Base-by-base conservation (phyloP, 2,888 invertebrate species). In the Lepidonotus clava region DNA sequence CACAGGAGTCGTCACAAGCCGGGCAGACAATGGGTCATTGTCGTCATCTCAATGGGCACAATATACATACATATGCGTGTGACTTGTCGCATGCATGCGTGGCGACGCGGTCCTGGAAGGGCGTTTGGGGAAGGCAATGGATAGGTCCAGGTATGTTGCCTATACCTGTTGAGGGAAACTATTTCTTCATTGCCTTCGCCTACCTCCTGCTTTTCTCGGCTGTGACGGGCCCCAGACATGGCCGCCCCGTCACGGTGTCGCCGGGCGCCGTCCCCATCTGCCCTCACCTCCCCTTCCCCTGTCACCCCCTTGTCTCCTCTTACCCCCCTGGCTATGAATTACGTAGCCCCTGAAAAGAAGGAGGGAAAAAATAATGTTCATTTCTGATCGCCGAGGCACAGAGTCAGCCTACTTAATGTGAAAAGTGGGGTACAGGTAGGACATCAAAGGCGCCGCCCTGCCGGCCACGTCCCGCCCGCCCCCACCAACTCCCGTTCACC, bases 321-420 rank as follows among this genome's bases (percentile, higher is more conserved):
- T n/a, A 41, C 80, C 80, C 80, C 28, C 51, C 66, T 36, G 76
- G 76, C 76, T 14, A 76, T 76, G 38, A 71, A 71, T 71, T 71
- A 71, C 71, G 71, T 71, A 11, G 71, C 38, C 71, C 5, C 5
- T 34, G 36, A 56, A 14, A 56, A 56, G 53, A 53, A 8, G 61
- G 4, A 76, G 76, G 40, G 38, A 67, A 67, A 76, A 71, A 76
- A 76, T 38, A 76, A 76, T 76, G 76, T 76, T 76, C 76, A 76
- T 76, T 76, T 76, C 76, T 36, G 76, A 76, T 76, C 38, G 76
- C 14, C 18, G 76, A 76, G 76, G 76, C 76, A 5, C 76, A 40
- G 24, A 76, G 76, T 76, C 76, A 38, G 36, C 24, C 36, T 76
- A 28, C 76, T 76, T 76, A 61, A 76, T 76, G 76, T 76, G 36